Evolutionary conservation across 2,888 invertebrate species (phyloP), one percentile per base, ranked within the genome.

Genomic region (Ecdyonurus torrentis): DNA sequence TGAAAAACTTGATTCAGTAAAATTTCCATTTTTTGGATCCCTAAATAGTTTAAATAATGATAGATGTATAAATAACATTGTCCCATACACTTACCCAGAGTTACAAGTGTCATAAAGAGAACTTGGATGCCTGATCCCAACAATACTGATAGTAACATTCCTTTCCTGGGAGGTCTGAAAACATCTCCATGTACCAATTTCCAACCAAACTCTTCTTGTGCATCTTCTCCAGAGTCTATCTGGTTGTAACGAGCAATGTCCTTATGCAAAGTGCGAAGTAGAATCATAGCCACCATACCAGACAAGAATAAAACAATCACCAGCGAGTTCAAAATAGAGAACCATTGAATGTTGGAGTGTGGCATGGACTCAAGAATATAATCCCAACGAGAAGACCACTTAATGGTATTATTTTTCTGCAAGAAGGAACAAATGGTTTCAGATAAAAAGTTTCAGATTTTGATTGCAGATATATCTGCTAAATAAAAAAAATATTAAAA

Each of bases 221-320:
- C 83, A 72, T 83, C 83, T 70, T 85, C 84, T 15, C 76, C 76
- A 23, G 74, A 74, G 67, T 77, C 76, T 68, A 75, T 75, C 75
- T 98, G 96, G 77, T 99, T 99, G 74, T 99, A 99, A 69, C 98
- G 83, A 2, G 98, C 97, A 70, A 99, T 98, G 76, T 99, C 99
- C 74, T 97, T 95, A 74, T 99, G 97, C 65, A 99, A 78, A 0
- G 98, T 99, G 66, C 98, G 81, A 68, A 99, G 77, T 76, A 99
- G 82, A 71, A 99, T 99, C 98, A 99, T 99, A 25, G 97, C 98
- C 19, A 99, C 96, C 98, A 99, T 99, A 68, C 98, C 99, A 68
- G 96, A 94, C 22, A 99, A 78, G 77, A 99, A 99, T 37, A 96
- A 77, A 1, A 95, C 95, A 71, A 99, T 99, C 63, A 99, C 95